These are phyloP conservation scores for Thereva nobilitata DNA, from an alignment of 2,888 invertebrate species.

Conservation along the genomic window DNA sequence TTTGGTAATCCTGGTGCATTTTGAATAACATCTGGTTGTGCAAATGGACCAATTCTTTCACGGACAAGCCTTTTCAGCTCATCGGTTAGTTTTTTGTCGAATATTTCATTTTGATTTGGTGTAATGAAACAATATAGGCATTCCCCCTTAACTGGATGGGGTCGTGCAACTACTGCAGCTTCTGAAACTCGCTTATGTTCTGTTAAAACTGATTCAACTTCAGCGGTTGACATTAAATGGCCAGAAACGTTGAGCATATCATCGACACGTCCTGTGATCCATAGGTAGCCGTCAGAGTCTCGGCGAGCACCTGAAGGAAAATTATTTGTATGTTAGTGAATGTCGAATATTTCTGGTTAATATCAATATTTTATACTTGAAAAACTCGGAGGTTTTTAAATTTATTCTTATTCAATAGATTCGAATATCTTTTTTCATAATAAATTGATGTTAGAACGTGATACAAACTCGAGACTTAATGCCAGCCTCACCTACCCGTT, in stretches of 20 bases:
- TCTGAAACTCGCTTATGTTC: conserved; percentile 84
- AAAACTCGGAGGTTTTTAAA: no score
- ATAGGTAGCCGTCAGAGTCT: conserved; percentile 92
- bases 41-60: conserved; percentile 92
- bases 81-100: conserved; percentile 70
- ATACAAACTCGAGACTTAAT: no score
- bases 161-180: conserved; percentile 94
- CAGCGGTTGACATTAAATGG: conserved; percentile 95
- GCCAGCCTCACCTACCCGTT: no score
- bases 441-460: no score
- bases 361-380: no score
- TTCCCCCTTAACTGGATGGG: conserved; percentile 95
- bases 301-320: conserved; percentile 75
- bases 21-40: conserved; percentile 92
- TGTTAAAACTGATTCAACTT: conserved; percentile 82
- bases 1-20: conserved; percentile 93
- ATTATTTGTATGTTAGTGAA: not conserved
- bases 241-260: conserved; percentile 99
- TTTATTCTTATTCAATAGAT: no score
- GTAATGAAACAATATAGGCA: conserved; percentile 97
- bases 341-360: no score
- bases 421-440: no score
- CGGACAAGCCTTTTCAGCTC: conserved; percentile 81
- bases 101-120: conserved; percentile 75
- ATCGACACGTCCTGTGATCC: conserved; percentile 96